Evolutionary conservation across 2,113 vertebrate species (phyloP), one percentile per base, ranked within the genome.

Genomic region (Pipra filicauda): DNA sequence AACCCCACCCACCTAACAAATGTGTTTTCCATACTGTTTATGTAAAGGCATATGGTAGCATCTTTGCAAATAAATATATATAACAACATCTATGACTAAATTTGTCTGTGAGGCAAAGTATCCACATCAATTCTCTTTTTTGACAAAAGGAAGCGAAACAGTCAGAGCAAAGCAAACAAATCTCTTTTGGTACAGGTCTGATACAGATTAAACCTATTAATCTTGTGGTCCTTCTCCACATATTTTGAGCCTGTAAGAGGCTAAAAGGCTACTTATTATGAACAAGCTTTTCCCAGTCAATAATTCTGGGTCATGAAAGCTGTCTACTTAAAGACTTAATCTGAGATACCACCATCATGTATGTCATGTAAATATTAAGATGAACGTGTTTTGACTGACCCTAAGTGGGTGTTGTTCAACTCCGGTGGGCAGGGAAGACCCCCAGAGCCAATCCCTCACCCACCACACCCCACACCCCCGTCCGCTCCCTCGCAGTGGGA

Each of bases 401-500:
- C 41, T 15, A 14, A 8, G 11, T 30, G 26, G 5, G 27, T 44
- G 8, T 20, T 15, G 15, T 59, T 81, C 64, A 75, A 69, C 7
- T 35, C 11, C 16, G 28, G 11, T 6, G 31, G 15, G 10, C n/a
- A 70, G 27, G 39, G 64, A 39, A 31, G 22, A 12, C 28, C 8
- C 26, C 59, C 15, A 31, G 21, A 80, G 48, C 26, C 12, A 15
- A 17, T 49, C 15, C 41, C 27, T 64, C 55, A 41, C n/a, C 31
- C 26, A 12, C 7, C 21, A 43, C 41, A 48, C 17, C 12, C n/a
- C 17, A 22, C 13, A 20, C 1, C 14, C 2, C 5, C 0, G 3
- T 37, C 15, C 0, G 0, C 21, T 37, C 2, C 9, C 33, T 7
- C 0, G 0, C 2, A 2, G 66, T 44, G 24, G 12, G 55, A n/a